Evolutionary conservation across 2,113 vertebrate species (phyloP).

Genomic region (Columbina picui): DNA sequence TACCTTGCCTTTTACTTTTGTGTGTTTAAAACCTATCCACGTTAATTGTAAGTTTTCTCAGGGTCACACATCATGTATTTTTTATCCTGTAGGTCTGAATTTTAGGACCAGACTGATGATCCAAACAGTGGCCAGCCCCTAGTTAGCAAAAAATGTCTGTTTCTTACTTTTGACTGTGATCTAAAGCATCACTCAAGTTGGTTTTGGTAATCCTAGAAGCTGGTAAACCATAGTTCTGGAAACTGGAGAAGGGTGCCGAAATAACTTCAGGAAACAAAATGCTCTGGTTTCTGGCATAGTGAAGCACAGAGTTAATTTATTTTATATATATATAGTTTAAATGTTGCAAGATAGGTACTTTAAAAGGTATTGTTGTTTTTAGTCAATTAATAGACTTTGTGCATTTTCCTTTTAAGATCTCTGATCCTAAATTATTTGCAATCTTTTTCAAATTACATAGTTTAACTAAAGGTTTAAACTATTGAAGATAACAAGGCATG

Average conservation of each 20-base stretch:
- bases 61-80: fast-evolving
- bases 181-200: background rate
- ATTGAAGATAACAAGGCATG: fast-evolving
- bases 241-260: background rate
- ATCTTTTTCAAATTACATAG: background rate
- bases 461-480: background rate
- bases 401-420: background rate
- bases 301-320: fast-evolving
- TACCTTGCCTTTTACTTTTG: background rate
- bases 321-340: background rate
- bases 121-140: background rate
- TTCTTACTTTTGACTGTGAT: background rate
- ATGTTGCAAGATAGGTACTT: fast-evolving
- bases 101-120: background rate
- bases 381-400: background rate
- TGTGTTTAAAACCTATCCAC: background rate
- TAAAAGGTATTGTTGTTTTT: background rate
- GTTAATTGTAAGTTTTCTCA: background rate
- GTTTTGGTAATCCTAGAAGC: background rate
- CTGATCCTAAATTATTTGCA: background rate
- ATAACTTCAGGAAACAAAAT: background rate
- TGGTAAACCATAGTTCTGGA: background rate
- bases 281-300: fast-evolving
- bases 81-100: background rate
- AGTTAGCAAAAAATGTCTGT: background rate